phyloP scores from a whole-genome alignment of 2,113 vertebrate genomes.

The Hydropotes inermis region DNA sequence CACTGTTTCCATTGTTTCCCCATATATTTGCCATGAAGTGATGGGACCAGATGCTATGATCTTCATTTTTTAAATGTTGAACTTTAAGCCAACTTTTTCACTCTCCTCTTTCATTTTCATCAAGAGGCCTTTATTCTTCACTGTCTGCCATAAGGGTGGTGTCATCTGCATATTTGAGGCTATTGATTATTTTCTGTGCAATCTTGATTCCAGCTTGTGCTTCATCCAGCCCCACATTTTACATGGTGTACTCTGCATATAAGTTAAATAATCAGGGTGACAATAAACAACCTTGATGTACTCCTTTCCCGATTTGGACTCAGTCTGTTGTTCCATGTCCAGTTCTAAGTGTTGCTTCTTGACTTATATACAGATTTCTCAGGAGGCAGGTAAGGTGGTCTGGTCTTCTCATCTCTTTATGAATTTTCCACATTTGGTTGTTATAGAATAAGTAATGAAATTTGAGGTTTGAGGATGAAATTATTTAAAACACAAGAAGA shows the following conservation, averaged over 20 bases:
- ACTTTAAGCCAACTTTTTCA: background rate
- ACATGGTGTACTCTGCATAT: background rate
- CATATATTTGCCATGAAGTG: background rate
- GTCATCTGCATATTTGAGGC: background rate
- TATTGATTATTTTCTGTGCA: background rate
- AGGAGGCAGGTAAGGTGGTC: background rate
- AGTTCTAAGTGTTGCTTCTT: background rate
- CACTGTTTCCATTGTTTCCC: background rate
- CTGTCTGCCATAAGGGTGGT: background rate
- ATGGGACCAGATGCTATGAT: background rate
- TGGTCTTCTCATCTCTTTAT: background rate
- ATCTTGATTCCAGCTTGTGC: background rate
- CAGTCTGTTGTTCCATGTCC: background rate
- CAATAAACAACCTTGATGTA: background rate
- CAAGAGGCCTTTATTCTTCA: background rate
- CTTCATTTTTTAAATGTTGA: background rate
- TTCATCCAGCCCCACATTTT: background rate
- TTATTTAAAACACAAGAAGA: constrained; percentile 21
- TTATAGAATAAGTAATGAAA: background rate
- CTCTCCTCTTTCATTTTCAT: background rate
- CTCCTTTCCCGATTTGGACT: background rate
- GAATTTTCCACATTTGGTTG: background rate
- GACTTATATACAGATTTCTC: background rate
- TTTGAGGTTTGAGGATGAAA: background rate
- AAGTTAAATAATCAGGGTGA: background rate